Evolutionary conservation across 1,140 invertebrate species (phyloP).

Genomic region (Pectinophora gossypiella): DNA sequence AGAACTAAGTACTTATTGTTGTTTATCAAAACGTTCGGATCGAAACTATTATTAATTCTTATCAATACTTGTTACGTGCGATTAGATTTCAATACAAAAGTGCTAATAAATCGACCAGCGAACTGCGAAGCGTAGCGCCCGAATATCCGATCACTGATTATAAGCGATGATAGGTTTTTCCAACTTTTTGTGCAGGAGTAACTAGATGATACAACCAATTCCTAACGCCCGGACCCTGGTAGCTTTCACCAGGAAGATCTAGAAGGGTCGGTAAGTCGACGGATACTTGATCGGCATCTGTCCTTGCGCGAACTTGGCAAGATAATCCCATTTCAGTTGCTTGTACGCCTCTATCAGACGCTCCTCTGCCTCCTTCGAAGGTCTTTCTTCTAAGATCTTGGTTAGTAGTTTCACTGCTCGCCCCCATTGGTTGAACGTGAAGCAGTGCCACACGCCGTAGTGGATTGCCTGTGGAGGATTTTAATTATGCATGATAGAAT

Average conservation of each 20-base stretch:
- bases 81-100: neutral
- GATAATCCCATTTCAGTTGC: constrained; percentile 82
- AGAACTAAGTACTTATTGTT: too few relatives aligned
- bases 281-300: constrained; percentile 81
- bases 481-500: too few relatives aligned
- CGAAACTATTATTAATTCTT: too few relatives aligned
- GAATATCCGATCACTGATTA: neutral
- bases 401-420: constrained; percentile 85
- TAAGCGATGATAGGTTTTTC: neutral
- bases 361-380: constrained; percentile 83
- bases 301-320: constrained; percentile 74
- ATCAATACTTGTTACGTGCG: neutral
- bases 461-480: constrained; percentile 79
- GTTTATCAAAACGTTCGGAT: too few relatives aligned
- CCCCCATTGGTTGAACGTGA: constrained; percentile 86
- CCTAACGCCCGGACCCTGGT: too few relatives aligned
- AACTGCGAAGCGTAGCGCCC: neutral
- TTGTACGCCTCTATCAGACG: constrained; percentile 81
- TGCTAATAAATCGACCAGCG: neutral
- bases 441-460: constrained; percentile 89
- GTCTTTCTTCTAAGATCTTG: constrained; percentile 88
- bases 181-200: too few relatives aligned
- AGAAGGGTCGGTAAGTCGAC: constrained; percentile 79
- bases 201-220: neutral
- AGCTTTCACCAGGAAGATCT: neutral